A percentile compares a stretch with the other conserved stretches of the same genome.
Evolutionary conservation across 2,797 vertebrate species (phyloP).

Genomic region (Periophthalmus magnuspinnatus): DNA sequence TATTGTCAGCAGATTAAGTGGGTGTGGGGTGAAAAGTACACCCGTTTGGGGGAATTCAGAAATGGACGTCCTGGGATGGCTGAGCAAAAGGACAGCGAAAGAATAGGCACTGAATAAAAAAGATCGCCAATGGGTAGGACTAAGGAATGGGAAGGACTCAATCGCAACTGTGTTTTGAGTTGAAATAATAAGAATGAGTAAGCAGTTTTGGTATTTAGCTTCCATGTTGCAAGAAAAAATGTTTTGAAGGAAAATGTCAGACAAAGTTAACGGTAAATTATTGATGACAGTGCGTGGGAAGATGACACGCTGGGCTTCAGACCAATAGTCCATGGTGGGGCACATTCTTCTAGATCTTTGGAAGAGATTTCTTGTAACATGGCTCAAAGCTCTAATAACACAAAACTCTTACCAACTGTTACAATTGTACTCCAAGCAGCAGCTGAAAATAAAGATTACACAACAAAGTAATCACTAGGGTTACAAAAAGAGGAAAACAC

Average conservation of each 20-base stretch:
- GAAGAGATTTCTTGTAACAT: no score
- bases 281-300: neutral
- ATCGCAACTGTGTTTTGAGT: slow-evolving; percentile 81
- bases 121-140: slow-evolving; percentile 82
- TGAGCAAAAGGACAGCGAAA: slow-evolving; percentile 65
- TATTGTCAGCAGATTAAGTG: slow-evolving; percentile 97
- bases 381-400: no score
- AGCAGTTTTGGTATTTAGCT: slow-evolving; percentile 20
- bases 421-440: no score
- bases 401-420: no score
- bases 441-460: no score
- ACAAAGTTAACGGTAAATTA: neutral
- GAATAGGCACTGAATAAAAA: slow-evolving; percentile 79
- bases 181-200: slow-evolving; percentile 78
- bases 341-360: neutral
- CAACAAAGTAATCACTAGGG: no score
- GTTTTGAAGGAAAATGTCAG: slow-evolving; percentile 3
- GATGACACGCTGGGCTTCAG: neutral
- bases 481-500: no score
- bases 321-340: neutral
- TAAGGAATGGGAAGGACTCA: slow-evolving; percentile 83
- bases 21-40: slow-evolving; percentile 90
- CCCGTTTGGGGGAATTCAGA: slow-evolving; percentile 85
- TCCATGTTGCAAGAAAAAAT: neutral
- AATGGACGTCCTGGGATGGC: slow-evolving; percentile 76